Evolutionary conservation across 2,113 vertebrate species (phyloP), one percentile per base, ranked within the genome.

Genomic region (Myotis lucifugus): DNA sequence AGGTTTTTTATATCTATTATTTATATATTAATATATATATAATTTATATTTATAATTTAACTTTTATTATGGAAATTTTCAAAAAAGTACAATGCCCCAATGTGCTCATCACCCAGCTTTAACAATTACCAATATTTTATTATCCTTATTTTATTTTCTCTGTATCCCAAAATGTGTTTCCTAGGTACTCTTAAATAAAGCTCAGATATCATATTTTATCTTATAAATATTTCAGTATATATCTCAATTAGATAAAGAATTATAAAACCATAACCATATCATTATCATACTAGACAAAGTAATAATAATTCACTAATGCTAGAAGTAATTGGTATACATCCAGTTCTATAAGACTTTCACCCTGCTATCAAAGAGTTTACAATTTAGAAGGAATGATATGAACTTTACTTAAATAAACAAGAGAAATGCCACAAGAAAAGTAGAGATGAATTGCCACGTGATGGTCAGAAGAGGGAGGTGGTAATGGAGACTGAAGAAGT

Each of bases 241-340:
- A 82, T 69, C 18, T 89, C 27, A 76, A 78, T 90, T 90, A 88
- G 8, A 54, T 54, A 46, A 70, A 23, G 11, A 76, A 91, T 61
- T 92, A 66, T 48, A 90, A 76, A 94, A 77, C 6, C 27, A 48
- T 79, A 96, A 91, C 17, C 18, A 76, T 66, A 94, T 61, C 50
- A 69, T 89, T 85, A 88, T 83, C 37, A 85, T 34, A 81, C 29
- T 56, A 27, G 88, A 54, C 29, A 74, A 82, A 70, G 14, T 72
- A 96, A 92, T 2, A 90, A 52, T 56, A 85, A 76, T 92, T 89
- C 54, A 17, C 78, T 84, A 40, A 50, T 40, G 18, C 92, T 74
- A 85, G n/a, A 56, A 46, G 73, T 19, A 14, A 88, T 34, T 69
- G 48, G 46, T 77, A 1, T 84, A 74, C 48, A 48, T 46, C 12